Evolutionary conservation across 2,113 vertebrate genomes (phyloP).

Genomic region (Catharus minimus): DNA sequence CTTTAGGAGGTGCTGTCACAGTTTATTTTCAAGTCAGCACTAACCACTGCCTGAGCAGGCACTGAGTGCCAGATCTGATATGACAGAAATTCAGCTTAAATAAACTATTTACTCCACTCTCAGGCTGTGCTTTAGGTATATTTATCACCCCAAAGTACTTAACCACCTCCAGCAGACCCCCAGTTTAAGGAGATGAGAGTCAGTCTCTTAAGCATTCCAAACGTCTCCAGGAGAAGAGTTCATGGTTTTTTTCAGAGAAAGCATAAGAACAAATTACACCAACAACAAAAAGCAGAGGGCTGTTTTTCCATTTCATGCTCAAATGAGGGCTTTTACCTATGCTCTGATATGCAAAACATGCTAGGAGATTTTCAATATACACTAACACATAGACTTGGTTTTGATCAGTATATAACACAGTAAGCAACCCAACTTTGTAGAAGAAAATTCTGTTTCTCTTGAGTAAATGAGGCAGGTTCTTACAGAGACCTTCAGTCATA

Average conservation of each 20-base stretch:
- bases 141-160: not conserved
- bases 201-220: not conserved
- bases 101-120: not conserved
- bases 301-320: not conserved
- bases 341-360: fast-evolving
- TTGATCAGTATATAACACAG: fast-evolving
- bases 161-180: not conserved
- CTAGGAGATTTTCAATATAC: not conserved
- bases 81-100: not conserved
- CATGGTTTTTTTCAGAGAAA: not conserved
- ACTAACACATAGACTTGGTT: not conserved
- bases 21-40: not conserved
- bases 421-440: not conserved
- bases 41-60: not conserved
- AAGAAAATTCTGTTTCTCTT: not conserved
- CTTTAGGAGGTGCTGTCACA: not conserved
- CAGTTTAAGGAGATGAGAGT: not conserved
- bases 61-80: not conserved
- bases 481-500: not conserved
- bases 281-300: not conserved
- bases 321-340: not conserved
- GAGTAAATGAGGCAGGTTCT: not conserved
- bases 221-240: not conserved
- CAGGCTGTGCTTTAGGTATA: not conserved
- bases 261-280: fast-evolving